Base-by-base conservation (phyloP, 2,113 vertebrate genomes). In the Psophia crepitans region DNA sequence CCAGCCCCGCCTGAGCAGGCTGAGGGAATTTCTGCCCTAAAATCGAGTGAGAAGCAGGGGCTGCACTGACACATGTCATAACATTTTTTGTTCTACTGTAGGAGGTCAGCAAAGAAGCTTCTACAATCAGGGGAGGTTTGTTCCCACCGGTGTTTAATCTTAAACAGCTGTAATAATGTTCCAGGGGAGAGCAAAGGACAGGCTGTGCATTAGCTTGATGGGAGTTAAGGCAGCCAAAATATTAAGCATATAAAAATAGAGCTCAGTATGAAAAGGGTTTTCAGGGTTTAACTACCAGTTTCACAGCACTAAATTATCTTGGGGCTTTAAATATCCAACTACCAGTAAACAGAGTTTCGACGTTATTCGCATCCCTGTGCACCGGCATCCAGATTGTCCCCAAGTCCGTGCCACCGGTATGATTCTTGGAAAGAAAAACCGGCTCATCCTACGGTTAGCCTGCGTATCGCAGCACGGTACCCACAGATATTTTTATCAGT, bases 321-420 rank as follows among this genome's bases (percentile, higher is more conserved):
- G 15, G 78, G 71, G 79, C 61, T 54, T 92, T 69, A 90, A 56
- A 85, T 37, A 89, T 9, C 48, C 79, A 93, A 12, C 68, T 80
- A 77, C 79, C 33, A 83, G 87, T 53, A 97, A 93, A 93, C 33
- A 61, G 23, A 43, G 43, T 44, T 70, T 66, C n/a, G 20, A 51
- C 6, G 6, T 27, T 35, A 66, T 43, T 69, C 54, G 37, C 76
- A 46, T 30, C 65, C 11, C 63, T 0, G 0, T 12, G 65, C 43
- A 7, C 78, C 8, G 6, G 39, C 64, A 71, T 12, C 37, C 87
- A 48, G 85, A 18, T 11, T 58, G 44, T 6, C 87, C 69, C 37
- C 3, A 0, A 76, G 32, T 66, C 70, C 1, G 0, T 11, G 54
- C 2, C 43, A 3, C 2, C 0, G 0, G 4, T 11, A 15, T 33